A percentile compares a stretch with the other conserved stretches of the same genome.
These are phyloP conservation scores for Trachymyrmex septentrionalis DNA, from an alignment of 1,140 invertebrate genomes.

Conservation along the genomic window DNA sequence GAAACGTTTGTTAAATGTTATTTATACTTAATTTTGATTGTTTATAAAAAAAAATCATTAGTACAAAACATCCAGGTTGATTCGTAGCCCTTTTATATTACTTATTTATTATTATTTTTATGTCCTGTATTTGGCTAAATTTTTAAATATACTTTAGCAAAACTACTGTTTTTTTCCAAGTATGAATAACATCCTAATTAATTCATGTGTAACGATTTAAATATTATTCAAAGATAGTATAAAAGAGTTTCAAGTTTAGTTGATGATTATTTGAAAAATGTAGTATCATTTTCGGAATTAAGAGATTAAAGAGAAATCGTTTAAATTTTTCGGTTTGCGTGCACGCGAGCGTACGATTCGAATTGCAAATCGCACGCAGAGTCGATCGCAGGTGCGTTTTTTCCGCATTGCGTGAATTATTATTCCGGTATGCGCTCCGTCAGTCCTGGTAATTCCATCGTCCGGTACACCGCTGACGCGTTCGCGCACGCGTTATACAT, in stretches of 20 bases:
- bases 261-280: neutral
- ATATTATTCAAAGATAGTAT: neutral
- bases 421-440: conserved; percentile 42
- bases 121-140: neutral
- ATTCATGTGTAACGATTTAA: neutral
- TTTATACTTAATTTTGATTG: too few species aligned
- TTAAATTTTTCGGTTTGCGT: neutral
- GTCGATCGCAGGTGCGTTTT: conserved; percentile 18
- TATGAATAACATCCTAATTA: too few species aligned
- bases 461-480: neutral
- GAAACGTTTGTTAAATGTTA: too few species aligned
- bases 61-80: too few species aligned
- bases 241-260: too few species aligned
- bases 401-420: conserved; percentile 33
- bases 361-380: conserved; percentile 41
- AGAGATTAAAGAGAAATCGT: neutral
- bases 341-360: neutral
- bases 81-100: too few species aligned
- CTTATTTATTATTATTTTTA: neutral
- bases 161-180: neutral
- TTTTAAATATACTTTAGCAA: neutral
- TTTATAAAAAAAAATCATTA: too few species aligned
- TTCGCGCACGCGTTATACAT: neutral
- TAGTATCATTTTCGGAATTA: neutral
- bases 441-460: conserved; percentile 29